Conservation (phyloP, 2,797 vertebrate genomes). For the Molossus alvarezi region DNA sequence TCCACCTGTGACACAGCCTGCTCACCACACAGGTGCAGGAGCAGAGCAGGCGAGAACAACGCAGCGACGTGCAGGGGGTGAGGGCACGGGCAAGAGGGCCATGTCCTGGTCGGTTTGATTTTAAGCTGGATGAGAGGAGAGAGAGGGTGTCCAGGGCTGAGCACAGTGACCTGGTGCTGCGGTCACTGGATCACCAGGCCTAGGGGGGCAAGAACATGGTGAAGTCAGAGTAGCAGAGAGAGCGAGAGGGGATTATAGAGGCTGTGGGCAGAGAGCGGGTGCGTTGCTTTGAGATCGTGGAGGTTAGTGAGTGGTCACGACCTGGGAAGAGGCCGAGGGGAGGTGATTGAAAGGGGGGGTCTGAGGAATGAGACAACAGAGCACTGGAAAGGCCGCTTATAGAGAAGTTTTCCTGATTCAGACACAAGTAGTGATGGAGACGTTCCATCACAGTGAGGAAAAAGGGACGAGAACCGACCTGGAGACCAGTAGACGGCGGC, state of each 20-base stretch:
- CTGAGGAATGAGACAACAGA: not conserved
- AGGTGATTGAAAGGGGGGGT: not conserved
- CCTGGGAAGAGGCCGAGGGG: fast-evolving
- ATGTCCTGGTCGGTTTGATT: fast-evolving
- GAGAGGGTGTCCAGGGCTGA: not conserved
- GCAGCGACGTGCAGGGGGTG: not conserved
- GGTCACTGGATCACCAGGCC: too few relatives aligned
- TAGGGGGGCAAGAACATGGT: fast-evolving
- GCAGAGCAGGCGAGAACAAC: fast-evolving
- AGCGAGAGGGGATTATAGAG: too few relatives aligned
- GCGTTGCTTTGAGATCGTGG: not conserved
- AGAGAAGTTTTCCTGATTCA: not conserved
- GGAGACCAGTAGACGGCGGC: not conserved
- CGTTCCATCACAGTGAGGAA: not conserved
- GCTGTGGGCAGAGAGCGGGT: not conserved
- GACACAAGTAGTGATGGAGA: not conserved
- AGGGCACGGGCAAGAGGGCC: fast-evolving
- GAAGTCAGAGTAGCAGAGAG: not conserved
- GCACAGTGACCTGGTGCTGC: fast-evolving
- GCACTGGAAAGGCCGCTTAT: not conserved
- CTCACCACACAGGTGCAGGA: fast-evolving
- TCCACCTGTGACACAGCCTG: not conserved
- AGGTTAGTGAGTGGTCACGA: not conserved
- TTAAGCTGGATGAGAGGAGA: not conserved
- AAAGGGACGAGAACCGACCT: not conserved